Percentiles rank a stretch among this genome's conserved stretches.
Evolutionary conservation across 1,140 invertebrate genomes (phyloP).

Genomic region (Halesus radiatus): DNA sequence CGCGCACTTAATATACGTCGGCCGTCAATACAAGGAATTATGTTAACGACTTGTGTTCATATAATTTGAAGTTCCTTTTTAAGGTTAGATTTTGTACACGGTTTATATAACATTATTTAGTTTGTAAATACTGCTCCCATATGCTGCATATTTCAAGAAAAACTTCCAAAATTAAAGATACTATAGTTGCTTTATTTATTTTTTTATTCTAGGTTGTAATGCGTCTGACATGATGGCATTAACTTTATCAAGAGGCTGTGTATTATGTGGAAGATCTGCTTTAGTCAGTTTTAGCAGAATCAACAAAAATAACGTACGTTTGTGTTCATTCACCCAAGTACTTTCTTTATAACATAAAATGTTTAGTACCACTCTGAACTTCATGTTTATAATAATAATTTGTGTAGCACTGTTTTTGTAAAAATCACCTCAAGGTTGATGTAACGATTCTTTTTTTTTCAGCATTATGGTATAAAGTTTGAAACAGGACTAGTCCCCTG

Average conservation of each 20-base stretch:
- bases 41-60: neutral
- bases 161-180: too few relatives aligned
- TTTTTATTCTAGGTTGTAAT: slow-evolving; percentile 6
- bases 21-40: neutral
- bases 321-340: neutral
- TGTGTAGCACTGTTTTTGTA: too few relatives aligned
- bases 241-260: slow-evolving; percentile 39
- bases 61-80: slow-evolving; percentile 2
- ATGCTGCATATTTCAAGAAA: neutral
- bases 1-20: too few relatives aligned
- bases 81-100: slow-evolving; percentile 23
- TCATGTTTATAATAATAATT: too few relatives aligned
- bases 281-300: slow-evolving; percentile 30
- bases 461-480: slow-evolving; percentile 35
- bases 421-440: too few relatives aligned
- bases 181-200: too few relatives aligned
- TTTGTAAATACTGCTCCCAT: slow-evolving; percentile 23
- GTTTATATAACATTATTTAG: slow-evolving; percentile 31
- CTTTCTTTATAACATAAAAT: neutral
- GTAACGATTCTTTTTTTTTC: slow-evolving; percentile 7
- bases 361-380: neutral
- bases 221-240: slow-evolving; percentile 28
- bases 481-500: slow-evolving; percentile 2
- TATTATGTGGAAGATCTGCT: slow-evolving; percentile 38
- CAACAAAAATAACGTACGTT: slow-evolving; percentile 41